Conservation (phyloP, 2,888 invertebrate species). For the Agrotis puta region DNA sequence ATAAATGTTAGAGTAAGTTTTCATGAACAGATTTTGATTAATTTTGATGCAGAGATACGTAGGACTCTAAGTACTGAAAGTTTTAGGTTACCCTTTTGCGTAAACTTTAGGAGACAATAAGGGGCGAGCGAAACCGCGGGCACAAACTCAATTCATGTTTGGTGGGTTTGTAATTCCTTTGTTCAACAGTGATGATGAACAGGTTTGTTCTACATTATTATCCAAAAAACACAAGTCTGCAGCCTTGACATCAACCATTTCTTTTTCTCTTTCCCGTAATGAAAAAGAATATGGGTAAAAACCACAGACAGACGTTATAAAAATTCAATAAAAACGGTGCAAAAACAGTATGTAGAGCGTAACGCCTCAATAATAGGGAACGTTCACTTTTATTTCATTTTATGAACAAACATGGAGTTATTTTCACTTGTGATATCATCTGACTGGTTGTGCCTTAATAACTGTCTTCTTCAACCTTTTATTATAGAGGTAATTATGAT, state of each 20-base stretch:
- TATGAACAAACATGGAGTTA: conserved; percentile 36
- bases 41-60: no score
- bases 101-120: no score
- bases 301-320: conserved; percentile 31
- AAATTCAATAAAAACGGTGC: conserved; percentile 26
- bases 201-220: neutral
- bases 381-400: conserved; percentile 51
- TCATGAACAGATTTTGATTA: no score
- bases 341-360: conserved; percentile 43
- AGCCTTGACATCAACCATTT: no score
- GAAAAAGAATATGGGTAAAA: neutral
- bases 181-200: no score
- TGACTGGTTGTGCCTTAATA: conserved; percentile 29
- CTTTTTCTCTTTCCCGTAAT: neutral
- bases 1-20: no score
- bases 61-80: no score
- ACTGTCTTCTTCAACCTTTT: conserved; percentile 3
- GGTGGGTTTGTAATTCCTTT: no score
- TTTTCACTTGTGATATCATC: conserved; percentile 47
- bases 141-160: no score
- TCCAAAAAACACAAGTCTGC: neutral
- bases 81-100: no score
- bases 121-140: no score
- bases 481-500: conserved; percentile 39
- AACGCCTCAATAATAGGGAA: conserved; percentile 39